Evolutionary conservation across 2,113 vertebrate genomes (phyloP).

Genomic region (Pogonocichla stellata): DNA sequence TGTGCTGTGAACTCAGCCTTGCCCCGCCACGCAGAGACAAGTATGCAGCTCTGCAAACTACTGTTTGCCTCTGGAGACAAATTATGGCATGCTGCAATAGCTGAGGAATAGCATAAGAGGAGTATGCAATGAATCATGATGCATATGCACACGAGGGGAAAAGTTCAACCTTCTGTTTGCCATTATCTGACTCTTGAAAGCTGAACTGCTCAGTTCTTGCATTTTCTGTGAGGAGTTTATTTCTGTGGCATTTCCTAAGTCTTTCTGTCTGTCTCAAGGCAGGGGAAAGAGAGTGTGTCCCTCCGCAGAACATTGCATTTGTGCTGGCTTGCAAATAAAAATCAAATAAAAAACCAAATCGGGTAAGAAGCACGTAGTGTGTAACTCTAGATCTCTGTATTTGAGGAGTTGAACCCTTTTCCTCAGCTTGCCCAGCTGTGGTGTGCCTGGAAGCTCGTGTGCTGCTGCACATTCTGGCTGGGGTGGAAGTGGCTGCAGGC

Average conservation of each 20-base stretch:
- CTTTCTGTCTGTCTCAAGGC: slow-evolving; percentile 1
- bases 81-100: slow-evolving; percentile 49
- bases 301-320: background rate
- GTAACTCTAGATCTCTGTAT: background rate
- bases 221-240: slow-evolving; percentile 11
- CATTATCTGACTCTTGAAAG: slow-evolving; percentile 65
- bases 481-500: background rate
- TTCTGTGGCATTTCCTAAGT: slow-evolving; percentile 43
- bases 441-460: background rate
- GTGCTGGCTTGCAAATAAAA: background rate
- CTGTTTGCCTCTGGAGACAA: slow-evolving; percentile 64
- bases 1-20: slow-evolving; percentile 41
- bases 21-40: background rate
- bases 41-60: slow-evolving; percentile 62
- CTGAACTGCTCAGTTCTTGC: slow-evolving; percentile 54
- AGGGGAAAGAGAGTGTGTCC: background rate
- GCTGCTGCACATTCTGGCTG: background rate
- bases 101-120: slow-evolving; percentile 58
- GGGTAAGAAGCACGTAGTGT: background rate
- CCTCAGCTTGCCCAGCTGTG: background rate
- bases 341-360: background rate
- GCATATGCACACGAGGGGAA: slow-evolving; percentile 64
- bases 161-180: slow-evolving; percentile 73
- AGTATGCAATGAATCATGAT: slow-evolving; percentile 66
- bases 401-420: fast-evolving